phyloP scores from a whole-genome alignment of 2,797 vertebrate genomes.

The Tapirus indicus region DNA sequence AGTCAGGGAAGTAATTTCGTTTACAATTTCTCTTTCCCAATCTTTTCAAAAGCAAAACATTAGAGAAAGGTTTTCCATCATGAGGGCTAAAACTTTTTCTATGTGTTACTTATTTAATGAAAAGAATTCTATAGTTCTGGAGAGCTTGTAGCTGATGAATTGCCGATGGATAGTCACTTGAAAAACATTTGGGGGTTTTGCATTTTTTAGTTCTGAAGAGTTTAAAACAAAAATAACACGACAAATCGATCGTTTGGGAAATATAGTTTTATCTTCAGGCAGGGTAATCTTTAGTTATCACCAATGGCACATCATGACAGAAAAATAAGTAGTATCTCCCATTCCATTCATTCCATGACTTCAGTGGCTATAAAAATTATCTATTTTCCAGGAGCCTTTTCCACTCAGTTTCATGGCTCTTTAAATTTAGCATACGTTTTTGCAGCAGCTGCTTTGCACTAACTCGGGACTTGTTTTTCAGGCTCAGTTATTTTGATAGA shows the following conservation, averaged over 20 bases:
- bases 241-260: not conserved
- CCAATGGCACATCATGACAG: not conserved
- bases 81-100: not conserved
- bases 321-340: not conserved
- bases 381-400: not conserved
- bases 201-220: not conserved
- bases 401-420: not conserved
- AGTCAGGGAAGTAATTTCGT: conserved; percentile 45
- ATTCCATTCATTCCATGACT: not conserved
- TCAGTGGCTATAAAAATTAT: not conserved
- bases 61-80: not conserved
- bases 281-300: not conserved
- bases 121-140: not conserved
- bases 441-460: not conserved
- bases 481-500: not conserved
- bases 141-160: not conserved
- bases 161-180: not conserved
- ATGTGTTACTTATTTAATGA: not conserved
- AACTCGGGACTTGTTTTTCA: not conserved
- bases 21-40: not conserved
- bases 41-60: conserved; percentile 40
- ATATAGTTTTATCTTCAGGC: conserved; percentile 13
- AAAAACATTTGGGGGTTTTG: not conserved
- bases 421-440: not conserved
- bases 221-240: not conserved